Conservation (phyloP, 2,797 vertebrate species). For the Galaxias olidus region DNA sequence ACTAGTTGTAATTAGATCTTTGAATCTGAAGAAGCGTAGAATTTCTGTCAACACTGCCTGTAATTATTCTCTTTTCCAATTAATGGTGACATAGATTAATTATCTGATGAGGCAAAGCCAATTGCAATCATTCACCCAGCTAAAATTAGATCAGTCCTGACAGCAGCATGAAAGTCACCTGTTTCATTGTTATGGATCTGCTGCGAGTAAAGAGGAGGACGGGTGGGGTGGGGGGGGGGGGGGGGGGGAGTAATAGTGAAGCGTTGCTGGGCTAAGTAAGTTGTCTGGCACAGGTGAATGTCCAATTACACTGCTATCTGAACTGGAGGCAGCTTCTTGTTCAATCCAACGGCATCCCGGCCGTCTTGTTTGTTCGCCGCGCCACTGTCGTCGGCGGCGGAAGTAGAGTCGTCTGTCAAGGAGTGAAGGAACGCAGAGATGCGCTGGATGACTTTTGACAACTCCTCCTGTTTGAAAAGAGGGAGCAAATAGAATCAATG, state of each 20-base stretch:
- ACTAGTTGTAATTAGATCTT: slow-evolving; percentile 95
- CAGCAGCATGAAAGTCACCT: slow-evolving; percentile 99
- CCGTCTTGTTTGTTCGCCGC: slow-evolving; percentile 80
- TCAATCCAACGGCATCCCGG: slow-evolving; percentile 80
- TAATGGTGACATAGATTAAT: slow-evolving; percentile 99
- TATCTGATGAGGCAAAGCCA: slow-evolving; percentile 99
- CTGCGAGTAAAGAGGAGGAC: slow-evolving; percentile 87
- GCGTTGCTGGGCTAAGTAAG: slow-evolving; percentile 96
- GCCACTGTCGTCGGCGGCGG: slow-evolving; percentile 51
- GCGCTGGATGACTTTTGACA: slow-evolving; percentile 83
- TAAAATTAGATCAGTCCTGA: slow-evolving; percentile 99
- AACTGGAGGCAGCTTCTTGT: slow-evolving; percentile 88
- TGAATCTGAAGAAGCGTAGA: slow-evolving; percentile 98
- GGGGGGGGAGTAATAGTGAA: slow-evolving; percentile 77
- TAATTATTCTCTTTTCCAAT: slow-evolving; percentile 99
- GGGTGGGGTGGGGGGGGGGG: slow-evolving; percentile 41
- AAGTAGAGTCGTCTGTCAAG: slow-evolving; percentile 78
- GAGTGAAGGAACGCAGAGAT: slow-evolving; percentile 80
- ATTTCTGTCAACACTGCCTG: slow-evolving; percentile 99
- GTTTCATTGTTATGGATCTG: slow-evolving; percentile 99
- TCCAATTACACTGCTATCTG: slow-evolving; percentile 97
- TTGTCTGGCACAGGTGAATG: slow-evolving; percentile 99
- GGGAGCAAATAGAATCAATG: slow-evolving; percentile 79
- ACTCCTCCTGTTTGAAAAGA: slow-evolving; percentile 83
- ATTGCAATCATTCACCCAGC: slow-evolving; percentile 99